Evolutionary conservation across 2,888 invertebrate species (phyloP), one percentile per base, ranked within the genome.

Genomic region (Keiferia lycopersicella): DNA sequence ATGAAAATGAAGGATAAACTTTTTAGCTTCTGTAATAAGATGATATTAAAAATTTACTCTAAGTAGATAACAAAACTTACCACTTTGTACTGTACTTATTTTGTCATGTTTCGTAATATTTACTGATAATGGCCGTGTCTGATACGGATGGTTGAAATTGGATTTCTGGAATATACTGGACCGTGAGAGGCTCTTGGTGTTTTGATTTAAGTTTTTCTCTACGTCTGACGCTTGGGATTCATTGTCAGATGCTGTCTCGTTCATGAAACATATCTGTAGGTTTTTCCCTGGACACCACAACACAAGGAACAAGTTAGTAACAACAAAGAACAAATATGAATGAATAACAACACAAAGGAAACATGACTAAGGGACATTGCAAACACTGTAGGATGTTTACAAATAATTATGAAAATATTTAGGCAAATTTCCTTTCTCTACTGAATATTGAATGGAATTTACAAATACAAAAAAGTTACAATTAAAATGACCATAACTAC

Each of bases 211-310:
- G 78, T 80, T 89, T 79, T 77, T 93, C 83, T 96, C 96, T 69
- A 94, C 93, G 76, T 96, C 96, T 64, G 95, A 95, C 69, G 93
- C 93, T 70, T 95, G 95, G 73, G 96, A 96, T 84, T 96, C 96
- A 76, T 94, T 95, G 84, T 97, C 96, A 62, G 96, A 96, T 66
- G 95, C 95, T 64, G 96, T 96, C 85, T 98, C 98, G 85, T 98
- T 98, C 96, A 98, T 97, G 88, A 98, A 98, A 92, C 98, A 98
- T 78, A 98, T 97, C 93, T 98, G 98, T 62, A 98, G 94, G 91
- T 97, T 98, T 95, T 96, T 97, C 73, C 97, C 96, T 96, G 85
- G 84, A 73, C 71, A 81, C 71, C 75, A 83, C 76, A 82, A 69
- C 66, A 72, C 68, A 73, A 68, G 16, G 65, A 71, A 59, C 64